phyloP scores from a whole-genome alignment of 2,888 invertebrate species.

The Troides aeacus region DNA sequence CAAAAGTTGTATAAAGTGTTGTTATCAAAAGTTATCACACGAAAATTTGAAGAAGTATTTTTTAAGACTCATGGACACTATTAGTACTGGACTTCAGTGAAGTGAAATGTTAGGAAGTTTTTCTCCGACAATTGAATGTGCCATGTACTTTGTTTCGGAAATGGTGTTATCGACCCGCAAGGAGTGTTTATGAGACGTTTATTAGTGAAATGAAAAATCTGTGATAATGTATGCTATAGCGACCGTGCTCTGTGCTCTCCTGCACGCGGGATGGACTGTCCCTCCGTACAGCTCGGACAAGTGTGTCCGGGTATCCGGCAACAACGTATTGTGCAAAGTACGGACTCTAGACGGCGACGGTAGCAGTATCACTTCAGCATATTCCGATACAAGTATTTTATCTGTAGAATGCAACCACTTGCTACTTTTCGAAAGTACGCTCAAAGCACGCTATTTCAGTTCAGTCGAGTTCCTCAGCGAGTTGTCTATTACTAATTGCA shows the following conservation, averaged over 20 bases:
- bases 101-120: constrained; percentile 76
- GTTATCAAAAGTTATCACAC: constrained; percentile 1
- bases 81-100: constrained; percentile 61
- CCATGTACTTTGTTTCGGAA: constrained; percentile 78
- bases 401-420: constrained; percentile 88
- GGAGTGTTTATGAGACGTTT: constrained; percentile 79
- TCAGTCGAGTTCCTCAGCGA: constrained; percentile 87
- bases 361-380: constrained; percentile 81
- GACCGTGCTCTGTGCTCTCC: constrained; percentile 74
- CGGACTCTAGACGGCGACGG: constrained; percentile 85
- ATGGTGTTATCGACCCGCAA: constrained; percentile 80
- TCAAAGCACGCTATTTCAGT: constrained; percentile 85
- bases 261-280: constrained; percentile 77
- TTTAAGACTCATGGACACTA: constrained; percentile 45
- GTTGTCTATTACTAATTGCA: constrained; percentile 88
- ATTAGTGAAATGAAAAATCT: constrained; percentile 77
- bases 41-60: constrained; percentile 42
- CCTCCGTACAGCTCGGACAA: constrained; percentile 77
- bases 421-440: constrained; percentile 87
- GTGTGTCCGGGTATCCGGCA: constrained; percentile 72
- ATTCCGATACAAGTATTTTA: constrained; percentile 85
- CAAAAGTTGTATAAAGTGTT: constrained; percentile 43
- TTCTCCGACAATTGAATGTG: constrained; percentile 68
- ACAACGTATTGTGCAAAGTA: constrained; percentile 83
- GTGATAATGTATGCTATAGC: constrained; percentile 75